These are phyloP conservation scores for Macrocentrus cingulum DNA, from an alignment of 1,140 invertebrate species.

Conservation along the genomic window DNA sequence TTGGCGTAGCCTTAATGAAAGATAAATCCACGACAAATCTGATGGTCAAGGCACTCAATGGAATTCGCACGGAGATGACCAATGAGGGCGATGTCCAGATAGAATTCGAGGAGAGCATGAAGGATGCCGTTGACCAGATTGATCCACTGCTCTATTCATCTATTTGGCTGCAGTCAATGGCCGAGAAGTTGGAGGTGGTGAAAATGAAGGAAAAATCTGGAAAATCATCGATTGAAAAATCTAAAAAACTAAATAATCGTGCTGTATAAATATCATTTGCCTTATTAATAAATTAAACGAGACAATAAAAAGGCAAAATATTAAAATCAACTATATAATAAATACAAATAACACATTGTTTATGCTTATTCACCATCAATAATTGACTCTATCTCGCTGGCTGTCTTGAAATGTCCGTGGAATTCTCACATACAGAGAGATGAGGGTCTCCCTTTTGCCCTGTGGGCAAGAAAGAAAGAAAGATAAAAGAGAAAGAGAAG, in stretches of 20 bases:
- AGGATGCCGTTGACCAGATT: conserved; percentile 34
- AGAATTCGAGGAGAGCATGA: conserved; percentile 32
- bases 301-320: too few species aligned
- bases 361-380: conserved; percentile 2
- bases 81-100: conserved; percentile 25
- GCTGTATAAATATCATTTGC: too few species aligned
- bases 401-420: not conserved
- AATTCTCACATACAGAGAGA: conserved; percentile 7
- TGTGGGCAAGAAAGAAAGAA: not conserved
- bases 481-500: not conserved
- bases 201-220: conserved; percentile 30
- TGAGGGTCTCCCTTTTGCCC: conserved; percentile 1
- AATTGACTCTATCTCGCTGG: not conserved
- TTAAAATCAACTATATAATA: too few species aligned
- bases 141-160: conserved; percentile 34
- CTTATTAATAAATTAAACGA: too few species aligned
- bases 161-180: conserved; percentile 31
- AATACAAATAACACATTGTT: too few species aligned
- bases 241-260: conserved; percentile 5
- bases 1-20: conserved; percentile 29
- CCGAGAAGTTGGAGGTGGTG: conserved; percentile 31
- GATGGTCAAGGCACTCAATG: conserved; percentile 31
- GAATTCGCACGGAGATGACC: conserved; percentile 28
- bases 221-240: conserved; percentile 16
- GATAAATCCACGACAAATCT: conserved; percentile 26